Evolutionary conservation across 2,888 invertebrate genomes (phyloP).

Genomic region (Parochlus steinenii): DNA sequence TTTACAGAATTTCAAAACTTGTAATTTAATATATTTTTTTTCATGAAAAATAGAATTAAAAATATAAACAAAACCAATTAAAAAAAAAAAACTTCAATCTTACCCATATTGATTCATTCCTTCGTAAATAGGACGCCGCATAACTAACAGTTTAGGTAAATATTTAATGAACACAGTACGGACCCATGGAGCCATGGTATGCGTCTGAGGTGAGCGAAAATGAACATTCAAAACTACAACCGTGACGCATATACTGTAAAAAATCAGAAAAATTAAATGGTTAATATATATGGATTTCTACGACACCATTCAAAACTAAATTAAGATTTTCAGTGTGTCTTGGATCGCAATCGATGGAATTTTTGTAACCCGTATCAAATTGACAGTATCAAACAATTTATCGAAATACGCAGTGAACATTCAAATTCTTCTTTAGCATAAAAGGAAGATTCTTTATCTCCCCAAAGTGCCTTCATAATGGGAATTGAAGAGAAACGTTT

Average conservation of each 20-base stretch:
- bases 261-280: constrained; percentile 1
- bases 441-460: too few relatives aligned
- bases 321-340: too few relatives aligned
- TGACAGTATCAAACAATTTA: too few relatives aligned
- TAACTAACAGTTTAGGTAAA: constrained; percentile 80
- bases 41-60: neutral
- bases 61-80: neutral
- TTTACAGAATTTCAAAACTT: too few relatives aligned
- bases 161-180: constrained; percentile 91
- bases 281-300: too few relatives aligned
- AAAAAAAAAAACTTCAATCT: constrained; percentile 15
- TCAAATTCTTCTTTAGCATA: too few relatives aligned
- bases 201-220: constrained; percentile 94
- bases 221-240: constrained; percentile 95
- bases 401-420: too few relatives aligned
- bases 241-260: constrained; percentile 72
- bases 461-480: too few relatives aligned
- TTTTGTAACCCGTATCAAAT: too few relatives aligned
- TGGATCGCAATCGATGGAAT: too few relatives aligned
- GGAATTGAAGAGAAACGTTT: too few relatives aligned
- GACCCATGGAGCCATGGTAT: constrained; percentile 92
- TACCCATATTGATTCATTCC: constrained; percentile 39
- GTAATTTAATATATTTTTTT: neutral
- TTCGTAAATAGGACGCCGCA: constrained; percentile 65
- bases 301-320: too few relatives aligned